These are phyloP conservation scores for Pseudanteris insignis DNA, from an alignment of 2,888 invertebrate genomes.

Conservation along the genomic window DNA sequence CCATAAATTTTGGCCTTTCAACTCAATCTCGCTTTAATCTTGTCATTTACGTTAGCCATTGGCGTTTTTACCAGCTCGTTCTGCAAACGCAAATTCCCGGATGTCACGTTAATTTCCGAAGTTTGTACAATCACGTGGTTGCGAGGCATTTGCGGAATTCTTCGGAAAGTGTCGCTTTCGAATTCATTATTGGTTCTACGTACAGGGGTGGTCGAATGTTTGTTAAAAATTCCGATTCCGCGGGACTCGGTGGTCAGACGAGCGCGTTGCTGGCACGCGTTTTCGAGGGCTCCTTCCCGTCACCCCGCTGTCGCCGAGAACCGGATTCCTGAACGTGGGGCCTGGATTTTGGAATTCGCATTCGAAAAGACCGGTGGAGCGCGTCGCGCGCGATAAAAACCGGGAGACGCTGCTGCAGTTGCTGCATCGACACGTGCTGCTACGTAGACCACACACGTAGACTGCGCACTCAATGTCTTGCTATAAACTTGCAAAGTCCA, in stretches of 20 bases:
- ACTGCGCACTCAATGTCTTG: background rate
- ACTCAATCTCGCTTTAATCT: conserved; percentile 1
- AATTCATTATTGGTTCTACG: conserved; percentile 24
- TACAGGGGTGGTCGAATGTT: conserved; percentile 36
- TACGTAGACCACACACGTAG: conserved; percentile 40
- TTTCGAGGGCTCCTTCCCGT: conserved; percentile 15
- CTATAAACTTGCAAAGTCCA: background rate
- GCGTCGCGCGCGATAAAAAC: conserved; percentile 38
- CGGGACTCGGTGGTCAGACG: conserved; percentile 5
- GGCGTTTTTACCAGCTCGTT: conserved; percentile 12
- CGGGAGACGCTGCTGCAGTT: conserved; percentile 21
- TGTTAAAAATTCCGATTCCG: conserved; percentile 31
- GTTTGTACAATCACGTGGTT: conserved; percentile 24
- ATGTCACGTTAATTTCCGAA: conserved; percentile 9
- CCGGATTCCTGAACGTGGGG: conserved; percentile 40
- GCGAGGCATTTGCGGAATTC: conserved; percentile 16
- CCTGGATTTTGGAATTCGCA: conserved; percentile 42
- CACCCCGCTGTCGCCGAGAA: conserved; percentile 13
- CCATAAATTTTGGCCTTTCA: conserved; percentile 10
- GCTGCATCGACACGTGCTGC: conserved; percentile 40
- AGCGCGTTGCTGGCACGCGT: conserved; percentile 36
- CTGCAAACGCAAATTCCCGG: conserved; percentile 22
- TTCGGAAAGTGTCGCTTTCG: conserved; percentile 36
- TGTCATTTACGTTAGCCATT: conserved; percentile 2
- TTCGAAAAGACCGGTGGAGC: conserved; percentile 31